These are phyloP conservation scores for Nasonovia ribisnigri DNA, from an alignment of 2,888 invertebrate species.

Conservation along the genomic window DNA sequence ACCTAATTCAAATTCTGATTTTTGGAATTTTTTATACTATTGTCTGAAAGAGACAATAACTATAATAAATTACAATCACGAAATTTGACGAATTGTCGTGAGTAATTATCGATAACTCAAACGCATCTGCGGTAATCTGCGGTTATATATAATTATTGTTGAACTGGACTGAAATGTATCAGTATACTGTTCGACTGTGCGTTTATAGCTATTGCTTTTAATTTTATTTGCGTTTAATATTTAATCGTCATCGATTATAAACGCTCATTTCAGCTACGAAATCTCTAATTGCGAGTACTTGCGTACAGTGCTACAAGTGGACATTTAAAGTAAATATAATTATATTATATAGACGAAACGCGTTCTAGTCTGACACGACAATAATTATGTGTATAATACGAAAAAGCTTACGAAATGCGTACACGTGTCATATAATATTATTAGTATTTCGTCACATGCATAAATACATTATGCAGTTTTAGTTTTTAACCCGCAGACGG, in stretches of 20 bases:
- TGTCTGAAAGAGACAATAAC: not conserved
- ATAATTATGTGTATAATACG: not conserved
- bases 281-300: not conserved
- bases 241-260: not conserved
- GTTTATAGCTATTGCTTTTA: too few species aligned
- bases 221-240: not conserved
- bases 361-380: not conserved
- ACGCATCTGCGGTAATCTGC: not conserved
- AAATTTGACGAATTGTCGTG: not conserved
- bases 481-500: not conserved
- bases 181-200: not conserved
- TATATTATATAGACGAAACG: not conserved
- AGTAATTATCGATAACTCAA: not conserved
- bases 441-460: not conserved
- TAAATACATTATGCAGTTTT: not conserved
- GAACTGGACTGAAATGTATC: not conserved
- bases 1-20: too few species aligned
- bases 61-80: not conserved
- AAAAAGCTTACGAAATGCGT: not conserved
- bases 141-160: not conserved
- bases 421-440: not conserved
- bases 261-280: not conserved
- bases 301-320: too few species aligned
- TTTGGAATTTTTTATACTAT: too few species aligned
- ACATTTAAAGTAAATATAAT: too few species aligned